Conservation (phyloP, 2,888 invertebrate species). For the Eristalinus aeneus region DNA sequence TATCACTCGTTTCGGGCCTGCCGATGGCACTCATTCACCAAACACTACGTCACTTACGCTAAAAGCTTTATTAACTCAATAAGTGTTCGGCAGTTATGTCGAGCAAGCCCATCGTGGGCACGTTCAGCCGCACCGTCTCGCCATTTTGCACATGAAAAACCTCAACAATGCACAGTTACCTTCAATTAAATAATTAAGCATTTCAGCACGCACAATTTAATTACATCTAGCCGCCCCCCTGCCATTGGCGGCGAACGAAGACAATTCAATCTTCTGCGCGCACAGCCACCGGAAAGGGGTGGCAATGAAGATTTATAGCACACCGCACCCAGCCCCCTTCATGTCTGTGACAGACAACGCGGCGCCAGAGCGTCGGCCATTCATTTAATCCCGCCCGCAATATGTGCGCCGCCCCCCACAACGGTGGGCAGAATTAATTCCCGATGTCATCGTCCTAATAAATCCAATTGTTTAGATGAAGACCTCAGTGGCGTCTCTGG, state of each 20-base stretch:
- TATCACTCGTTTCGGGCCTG: not conserved
- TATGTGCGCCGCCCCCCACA: conserved; percentile 7
- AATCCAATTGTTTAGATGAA: conserved; percentile 65
- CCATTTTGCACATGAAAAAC: conserved; percentile 7
- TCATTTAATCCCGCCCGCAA: conserved; percentile 51
- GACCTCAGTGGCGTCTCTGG: conserved; percentile 18
- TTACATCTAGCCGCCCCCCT: conserved; percentile 39
- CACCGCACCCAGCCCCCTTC: not conserved
- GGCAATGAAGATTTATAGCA: conserved; percentile 20
- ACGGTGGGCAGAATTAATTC: conserved; percentile 54
- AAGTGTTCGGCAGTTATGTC: conserved; percentile 12
- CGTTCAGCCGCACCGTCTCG: conserved; percentile 6
- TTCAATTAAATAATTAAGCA: conserved; percentile 51
- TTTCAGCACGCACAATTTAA: conserved; percentile 64
- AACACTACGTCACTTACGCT: conserved; percentile 5
- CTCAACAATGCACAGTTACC: conserved; percentile 9
- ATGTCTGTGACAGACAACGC: conserved; percentile 37
- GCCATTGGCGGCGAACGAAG: conserved; percentile 37
- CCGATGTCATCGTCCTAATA: conserved; percentile 64
- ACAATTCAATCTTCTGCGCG: conserved; percentile 56
- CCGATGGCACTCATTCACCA: not conserved
- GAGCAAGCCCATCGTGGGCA: conserved; percentile 6
- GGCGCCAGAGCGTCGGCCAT: conserved; percentile 48
- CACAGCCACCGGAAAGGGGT: not conserved
- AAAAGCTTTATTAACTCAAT: conserved; percentile 51